Evolutionary conservation across 2,888 invertebrate genomes (phyloP).

Genomic region (Coecobrya sp.): DNA sequence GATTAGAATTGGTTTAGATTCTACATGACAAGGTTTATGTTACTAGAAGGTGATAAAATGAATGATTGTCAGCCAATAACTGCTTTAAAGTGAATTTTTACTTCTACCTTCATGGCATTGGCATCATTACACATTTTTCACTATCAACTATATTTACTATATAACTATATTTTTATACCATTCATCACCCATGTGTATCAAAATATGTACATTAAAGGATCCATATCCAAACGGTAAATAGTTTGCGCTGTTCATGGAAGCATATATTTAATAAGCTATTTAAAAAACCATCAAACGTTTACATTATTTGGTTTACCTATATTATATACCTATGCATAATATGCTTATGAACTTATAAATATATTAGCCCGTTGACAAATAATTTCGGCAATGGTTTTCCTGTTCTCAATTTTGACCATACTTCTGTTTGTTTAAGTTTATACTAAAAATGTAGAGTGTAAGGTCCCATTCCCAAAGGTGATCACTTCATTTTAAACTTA

Average conservation of each 20-base stretch:
- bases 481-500: no score
- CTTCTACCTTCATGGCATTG: background rate
- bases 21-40: background rate
- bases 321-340: background rate
- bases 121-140: background rate
- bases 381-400: constrained; percentile 64
- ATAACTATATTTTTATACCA: no score
- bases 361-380: background rate
- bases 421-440: background rate
- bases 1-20: background rate
- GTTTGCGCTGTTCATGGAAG: no score
- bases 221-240: no score
- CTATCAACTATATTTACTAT: background rate
- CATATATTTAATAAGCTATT: no score
- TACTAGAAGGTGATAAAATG: background rate
- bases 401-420: constrained; percentile 46
- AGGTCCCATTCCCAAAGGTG: no score
- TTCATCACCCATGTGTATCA: no score
- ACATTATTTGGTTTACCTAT: no score
- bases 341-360: background rate
- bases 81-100: no score
- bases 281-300: no score
- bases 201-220: no score
- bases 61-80: background rate
- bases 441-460: no score